Percentiles rank a stretch among this genome's conserved stretches.
These are phyloP conservation scores for Acrobasis consociella DNA, from an alignment of 2,888 invertebrate species.

Conservation along the genomic window DNA sequence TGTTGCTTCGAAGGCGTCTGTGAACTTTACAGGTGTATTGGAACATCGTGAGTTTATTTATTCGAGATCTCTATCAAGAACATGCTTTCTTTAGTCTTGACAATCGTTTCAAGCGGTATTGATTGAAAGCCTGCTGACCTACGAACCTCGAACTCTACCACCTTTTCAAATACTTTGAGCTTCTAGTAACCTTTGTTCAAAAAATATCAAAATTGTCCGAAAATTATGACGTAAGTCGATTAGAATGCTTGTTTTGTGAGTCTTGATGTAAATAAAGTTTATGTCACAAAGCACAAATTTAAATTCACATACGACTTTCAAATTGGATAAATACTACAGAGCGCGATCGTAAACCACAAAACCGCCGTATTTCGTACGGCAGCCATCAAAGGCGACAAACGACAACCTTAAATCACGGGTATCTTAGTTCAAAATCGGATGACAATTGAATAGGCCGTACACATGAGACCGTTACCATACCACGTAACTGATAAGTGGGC, in stretches of 20 bases:
- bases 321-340: slow-evolving; percentile 23
- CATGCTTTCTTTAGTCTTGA: slow-evolving; percentile 24
- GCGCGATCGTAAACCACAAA: slow-evolving; percentile 11
- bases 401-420: slow-evolving; percentile 12
- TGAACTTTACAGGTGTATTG: slow-evolving; percentile 22
- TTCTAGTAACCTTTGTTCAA: slow-evolving; percentile 13
- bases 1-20: not conserved
- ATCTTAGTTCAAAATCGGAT: slow-evolving; percentile 21
- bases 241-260: not conserved
- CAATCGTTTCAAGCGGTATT: slow-evolving; percentile 26
- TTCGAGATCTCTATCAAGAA: slow-evolving; percentile 26
- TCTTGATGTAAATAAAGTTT: too few species aligned
- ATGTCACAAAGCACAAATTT: not conserved
- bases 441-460: slow-evolving; percentile 21
- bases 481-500: slow-evolving; percentile 50
- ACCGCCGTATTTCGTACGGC: slow-evolving; percentile 8
- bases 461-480: slow-evolving; percentile 44
- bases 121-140: slow-evolving; percentile 33
- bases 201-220: not conserved
- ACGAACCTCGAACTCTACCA: slow-evolving; percentile 26
- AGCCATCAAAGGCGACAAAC: slow-evolving; percentile 12
- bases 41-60: slow-evolving; percentile 22
- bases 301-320: slow-evolving; percentile 15
- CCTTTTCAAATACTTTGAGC: slow-evolving; percentile 15
- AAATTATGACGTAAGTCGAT: not conserved